These are phyloP conservation scores for Salvator merianae DNA, from an alignment of 2,113 vertebrate species.

Conservation along the genomic window DNA sequence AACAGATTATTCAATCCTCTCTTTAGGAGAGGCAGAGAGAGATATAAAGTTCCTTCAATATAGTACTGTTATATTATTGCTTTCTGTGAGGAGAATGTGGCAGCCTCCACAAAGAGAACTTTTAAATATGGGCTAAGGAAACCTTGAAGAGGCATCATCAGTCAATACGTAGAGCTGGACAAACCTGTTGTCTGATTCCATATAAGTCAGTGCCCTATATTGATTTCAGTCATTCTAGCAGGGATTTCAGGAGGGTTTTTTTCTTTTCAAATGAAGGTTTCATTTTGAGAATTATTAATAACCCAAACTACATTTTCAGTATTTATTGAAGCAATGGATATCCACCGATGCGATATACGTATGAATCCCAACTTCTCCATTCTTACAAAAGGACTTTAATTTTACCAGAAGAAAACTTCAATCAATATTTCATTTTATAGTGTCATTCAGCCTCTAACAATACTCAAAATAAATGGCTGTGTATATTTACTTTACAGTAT, in stretches of 20 bases:
- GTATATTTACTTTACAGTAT: conserved; percentile 42
- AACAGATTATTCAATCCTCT: too few relatives aligned
- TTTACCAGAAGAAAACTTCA: conserved; percentile 69
- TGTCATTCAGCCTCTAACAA: conserved; percentile 2
- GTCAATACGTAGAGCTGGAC: background rate
- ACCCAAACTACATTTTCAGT: conserved; percentile 71
- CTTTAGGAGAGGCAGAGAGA: too few relatives aligned
- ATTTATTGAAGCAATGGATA: conserved; percentile 73
- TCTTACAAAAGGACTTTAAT: conserved; percentile 68
- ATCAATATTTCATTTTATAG: conserved; percentile 59
- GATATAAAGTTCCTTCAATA: too few relatives aligned
- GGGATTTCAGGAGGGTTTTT: conserved; percentile 17
- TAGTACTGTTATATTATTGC: too few relatives aligned
- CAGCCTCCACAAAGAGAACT: too few relatives aligned
- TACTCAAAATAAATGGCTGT: conserved; percentile 59
- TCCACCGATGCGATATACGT: conserved; percentile 70
- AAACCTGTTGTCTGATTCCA: background rate
- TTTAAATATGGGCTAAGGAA: background rate
- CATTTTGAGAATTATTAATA: conserved; percentile 53
- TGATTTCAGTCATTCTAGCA: conserved; percentile 29
- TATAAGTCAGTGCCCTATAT: background rate
- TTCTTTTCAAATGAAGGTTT: conserved; percentile 25
- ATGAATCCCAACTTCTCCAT: conserved; percentile 62
- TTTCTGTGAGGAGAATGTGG: too few relatives aligned
- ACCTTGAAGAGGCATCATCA: background rate